phyloP scores from a whole-genome alignment of 2,113 vertebrate genomes.

The Suncus etruscus region DNA sequence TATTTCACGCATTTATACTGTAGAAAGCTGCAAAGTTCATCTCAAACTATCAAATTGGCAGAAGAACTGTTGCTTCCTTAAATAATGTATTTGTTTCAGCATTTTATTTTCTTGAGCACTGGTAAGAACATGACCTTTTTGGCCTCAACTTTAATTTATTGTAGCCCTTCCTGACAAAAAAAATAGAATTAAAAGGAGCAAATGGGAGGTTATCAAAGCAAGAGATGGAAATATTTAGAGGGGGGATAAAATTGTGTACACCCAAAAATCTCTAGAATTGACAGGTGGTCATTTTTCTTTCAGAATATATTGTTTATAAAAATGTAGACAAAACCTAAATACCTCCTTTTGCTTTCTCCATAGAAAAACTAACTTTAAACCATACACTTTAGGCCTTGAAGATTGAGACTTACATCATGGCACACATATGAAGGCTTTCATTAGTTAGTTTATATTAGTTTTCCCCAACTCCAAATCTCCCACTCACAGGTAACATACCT shows the following conservation, averaged over 20 bases:
- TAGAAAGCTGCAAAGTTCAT: conserved; percentile 7
- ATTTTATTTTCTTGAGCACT: conserved; percentile 36
- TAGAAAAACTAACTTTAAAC: background rate
- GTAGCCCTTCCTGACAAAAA: conserved; percentile 39
- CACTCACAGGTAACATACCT: background rate
- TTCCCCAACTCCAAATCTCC: background rate
- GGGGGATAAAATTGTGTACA: background rate
- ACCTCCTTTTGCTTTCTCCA: background rate
- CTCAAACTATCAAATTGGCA: conserved; percentile 29
- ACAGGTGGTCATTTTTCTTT: background rate
- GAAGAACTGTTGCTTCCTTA: conserved; percentile 53
- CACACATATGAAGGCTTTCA: background rate
- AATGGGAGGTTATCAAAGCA: background rate
- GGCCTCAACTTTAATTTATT: background rate
- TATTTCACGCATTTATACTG: background rate
- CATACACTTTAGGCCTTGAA: background rate
- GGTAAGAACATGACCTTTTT: conserved; percentile 65
- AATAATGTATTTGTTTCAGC: conserved; percentile 73
- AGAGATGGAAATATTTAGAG: background rate
- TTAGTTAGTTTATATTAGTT: background rate
- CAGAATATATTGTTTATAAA: background rate
- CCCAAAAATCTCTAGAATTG: background rate
- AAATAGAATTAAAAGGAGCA: conserved; percentile 8
- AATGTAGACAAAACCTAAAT: conserved; percentile 3
- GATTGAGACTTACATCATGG: background rate